phyloP scores from a whole-genome alignment of 2,113 vertebrate species.

The Psettodes erumei region DNA sequence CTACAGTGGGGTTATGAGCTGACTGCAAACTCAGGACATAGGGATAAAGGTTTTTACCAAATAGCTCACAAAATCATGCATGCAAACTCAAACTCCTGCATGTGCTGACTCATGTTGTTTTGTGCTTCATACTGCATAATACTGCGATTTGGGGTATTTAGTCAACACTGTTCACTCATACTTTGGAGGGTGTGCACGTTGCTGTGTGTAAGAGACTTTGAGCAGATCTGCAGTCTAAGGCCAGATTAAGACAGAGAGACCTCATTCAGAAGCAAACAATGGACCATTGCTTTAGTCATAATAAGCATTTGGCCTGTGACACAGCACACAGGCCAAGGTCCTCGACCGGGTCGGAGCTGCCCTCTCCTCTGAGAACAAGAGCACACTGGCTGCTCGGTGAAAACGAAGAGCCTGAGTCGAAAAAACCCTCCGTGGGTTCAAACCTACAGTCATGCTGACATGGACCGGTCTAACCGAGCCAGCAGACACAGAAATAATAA shows the following conservation, averaged over 20 bases:
- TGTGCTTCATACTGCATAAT: constrained; percentile 8
- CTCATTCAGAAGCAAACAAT: constrained; percentile 83
- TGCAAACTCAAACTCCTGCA: background rate
- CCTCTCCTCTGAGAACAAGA: constrained; percentile 31
- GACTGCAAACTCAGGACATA: background rate
- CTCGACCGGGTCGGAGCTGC: constrained; percentile 49
- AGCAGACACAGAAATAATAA: constrained; percentile 47
- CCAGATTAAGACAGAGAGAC: constrained; percentile 80
- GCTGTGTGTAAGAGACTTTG: constrained; percentile 77
- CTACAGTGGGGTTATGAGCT: background rate
- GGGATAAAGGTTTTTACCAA: background rate
- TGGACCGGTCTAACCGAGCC: constrained; percentile 8
- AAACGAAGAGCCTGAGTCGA: constrained; percentile 7
- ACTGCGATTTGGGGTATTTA: constrained; percentile 42
- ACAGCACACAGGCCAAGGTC: constrained; percentile 60
- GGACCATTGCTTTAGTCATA: constrained; percentile 77
- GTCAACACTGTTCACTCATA: constrained; percentile 37
- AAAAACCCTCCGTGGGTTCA: constrained; percentile 36
- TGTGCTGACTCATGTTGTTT: constrained; percentile 53
- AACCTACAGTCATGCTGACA: constrained; percentile 18
- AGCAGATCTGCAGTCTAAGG: constrained; percentile 75
- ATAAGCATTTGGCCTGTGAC: constrained; percentile 77
- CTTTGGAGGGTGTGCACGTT: constrained; percentile 67
- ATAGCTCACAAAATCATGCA: background rate
- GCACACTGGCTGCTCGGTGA: constrained; percentile 22